Evolutionary conservation across 1,140 invertebrate genomes (phyloP), one percentile per base, ranked within the genome.

Genomic region (Lepidostoma basale): DNA sequence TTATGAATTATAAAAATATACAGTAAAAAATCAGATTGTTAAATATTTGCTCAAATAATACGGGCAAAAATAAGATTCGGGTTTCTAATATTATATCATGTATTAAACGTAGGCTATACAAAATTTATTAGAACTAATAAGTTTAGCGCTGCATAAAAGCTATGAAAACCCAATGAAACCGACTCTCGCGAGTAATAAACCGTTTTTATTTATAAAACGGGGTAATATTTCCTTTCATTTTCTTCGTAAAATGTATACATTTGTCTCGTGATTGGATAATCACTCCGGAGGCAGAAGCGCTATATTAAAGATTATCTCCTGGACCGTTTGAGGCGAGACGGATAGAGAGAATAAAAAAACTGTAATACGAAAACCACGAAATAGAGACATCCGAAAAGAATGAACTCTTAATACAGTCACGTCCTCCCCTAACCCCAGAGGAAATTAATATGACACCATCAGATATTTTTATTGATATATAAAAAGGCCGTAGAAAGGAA

Each of bases 381-480:
- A 49, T 28, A 56, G 6, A 18, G 25, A 14, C 10, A 42, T 12
- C 20, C 14, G 28, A 6, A 23, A 52, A 64, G 62, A 64, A 62
- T 64, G 62, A 36, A 49, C 26, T 52, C 44, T 47, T 67, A 60
- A 59, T 54, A 59, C 54, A 67, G 64, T 70, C 68, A 70, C 68
- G 68, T 70, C 14, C 42, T 56, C 59, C 16, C 42, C 47, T 60
- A 66, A 62, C 68, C 68, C 68, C 68, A 62, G 28, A 70, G 68
- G 68, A 70, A 70, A 70, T 70, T 70, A 70, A 70, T 70, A 70
- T 67, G 68, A 70, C 63, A 66, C 62, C 44, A 65, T 62, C 68
- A 52, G 44, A 67, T 60, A 62, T 67, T 60, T 70, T 70, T 70
- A 70, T 70, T 67, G 68, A 66, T 64, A 64, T 52, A 62, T 30